A percentile compares a stretch with the other conserved stretches of the same genome.
These are phyloP conservation scores for Melanaphis sacchari DNA, from an alignment of 1,140 invertebrate species.

Conservation along the genomic window DNA sequence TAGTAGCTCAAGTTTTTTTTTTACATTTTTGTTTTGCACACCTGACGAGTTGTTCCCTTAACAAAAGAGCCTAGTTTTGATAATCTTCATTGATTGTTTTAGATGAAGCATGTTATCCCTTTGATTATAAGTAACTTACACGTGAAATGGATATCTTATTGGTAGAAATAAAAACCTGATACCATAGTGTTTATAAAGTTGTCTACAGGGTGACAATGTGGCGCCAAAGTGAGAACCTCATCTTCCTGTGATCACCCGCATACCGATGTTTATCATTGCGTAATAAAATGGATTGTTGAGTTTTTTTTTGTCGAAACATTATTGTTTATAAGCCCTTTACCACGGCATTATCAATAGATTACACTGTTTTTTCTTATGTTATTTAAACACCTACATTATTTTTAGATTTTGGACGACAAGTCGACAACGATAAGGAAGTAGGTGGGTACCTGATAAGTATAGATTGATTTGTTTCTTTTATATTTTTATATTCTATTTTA, in stretches of 20 bases:
- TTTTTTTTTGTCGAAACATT: constrained; percentile 39
- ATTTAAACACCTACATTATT: background rate
- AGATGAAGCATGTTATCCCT: background rate
- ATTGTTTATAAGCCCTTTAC: constrained; percentile 19
- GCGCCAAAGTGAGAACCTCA: constrained; percentile 50
- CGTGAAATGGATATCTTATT: constrained; percentile 41
- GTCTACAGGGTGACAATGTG: constrained; percentile 50
- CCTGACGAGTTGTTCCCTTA: background rate
- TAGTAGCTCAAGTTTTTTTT: background rate
- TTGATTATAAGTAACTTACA: background rate
- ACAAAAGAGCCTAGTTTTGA: background rate
- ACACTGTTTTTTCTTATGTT: background rate
- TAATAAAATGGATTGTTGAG: constrained; percentile 6
- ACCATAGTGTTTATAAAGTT: constrained; percentile 38
- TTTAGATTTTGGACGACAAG: background rate
- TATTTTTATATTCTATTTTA: background rate
- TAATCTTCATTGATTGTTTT: background rate
- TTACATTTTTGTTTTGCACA: background rate
- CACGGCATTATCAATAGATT: background rate
- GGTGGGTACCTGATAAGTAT: background rate
- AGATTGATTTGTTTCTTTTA: background rate
- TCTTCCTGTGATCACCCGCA: constrained; percentile 56
- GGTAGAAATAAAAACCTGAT: constrained; percentile 16
- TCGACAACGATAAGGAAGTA: background rate
- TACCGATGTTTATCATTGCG: constrained; percentile 26